Base-by-base conservation (phyloP, 92 coral and sea anemone species). In the Paragorgia papillata region DNA sequence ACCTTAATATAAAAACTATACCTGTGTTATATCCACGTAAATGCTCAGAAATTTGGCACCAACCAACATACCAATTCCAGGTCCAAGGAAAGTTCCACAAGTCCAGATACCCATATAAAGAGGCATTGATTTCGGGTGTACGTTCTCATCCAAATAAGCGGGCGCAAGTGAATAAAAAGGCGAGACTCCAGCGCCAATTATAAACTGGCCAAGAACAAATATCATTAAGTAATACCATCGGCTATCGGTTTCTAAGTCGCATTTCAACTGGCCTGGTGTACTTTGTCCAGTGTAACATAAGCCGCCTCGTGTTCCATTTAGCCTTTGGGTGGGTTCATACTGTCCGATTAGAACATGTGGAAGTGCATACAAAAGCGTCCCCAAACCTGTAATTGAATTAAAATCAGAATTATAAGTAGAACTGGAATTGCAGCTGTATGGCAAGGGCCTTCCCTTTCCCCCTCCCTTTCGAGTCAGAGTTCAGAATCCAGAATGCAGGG, bases 81-180 rank as follows among this genome's bases (percentile, higher is more conserved):
- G 93, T 34, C 93, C 93, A 15, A 89, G 81, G 70, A 82, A 46
- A 15, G 71, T 41, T 1, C 81, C 76, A 18, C 80, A 79, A 31
- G 81, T 77, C 50, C 87, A 85, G 57, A 83, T 39, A 0, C 93
- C 93, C 64, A 89, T 31, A 33, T 89, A 89, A 7, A 89, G 25
- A 0, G 89, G 79, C 44, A 87, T 69, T 30, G 82, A 58, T 22
- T 85, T 85, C 9, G 93, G 90, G 14, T 66, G 49, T 40, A 86
- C 93, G 28, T 89, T 89, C 40, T 89, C 93, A 54, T 89, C 93
- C n/a, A 89, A 66, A 80, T 85, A 89, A 24, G 93, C 87, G 30
- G 93, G 89, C 1, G 86, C 85, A 14, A 89, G 80, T 0, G 93
- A 77, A 41, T 79, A 85, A 9, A 85, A 76, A 22, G 93, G 88